Evolutionary conservation across 2,797 vertebrate genomes (phyloP), one percentile per base, ranked within the genome.

Genomic region (Clamator glandarius): DNA sequence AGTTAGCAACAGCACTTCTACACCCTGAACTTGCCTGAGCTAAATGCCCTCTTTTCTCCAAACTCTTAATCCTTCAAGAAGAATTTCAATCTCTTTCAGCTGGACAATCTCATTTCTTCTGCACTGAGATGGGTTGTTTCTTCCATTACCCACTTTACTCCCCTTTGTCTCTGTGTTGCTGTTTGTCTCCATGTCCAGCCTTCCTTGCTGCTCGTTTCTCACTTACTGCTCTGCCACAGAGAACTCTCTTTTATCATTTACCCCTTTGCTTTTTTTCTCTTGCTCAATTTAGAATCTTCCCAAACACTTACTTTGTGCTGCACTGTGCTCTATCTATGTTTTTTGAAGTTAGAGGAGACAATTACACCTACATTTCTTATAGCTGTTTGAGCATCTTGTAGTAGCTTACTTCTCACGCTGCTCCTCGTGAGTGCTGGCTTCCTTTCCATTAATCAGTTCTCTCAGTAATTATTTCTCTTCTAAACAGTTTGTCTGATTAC

Each of bases 401-500:
- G 62, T 46, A 33, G 44, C 69, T 62, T 86, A 17, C 80, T 51
- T 92, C 42, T 90, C 63, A 35, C 2, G 2, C 15, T 82, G 59
- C 15, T 55, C 55, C 92, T 92, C 78, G 96, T 90, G 89, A 94
- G 7, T 52, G 18, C 36, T 94, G 70, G 21, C 63, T 96, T 93
- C 84, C 63, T 87, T 76, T 92, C 63, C 35, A 51, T 79, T 87
- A 89, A 93, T 93, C 81, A 95, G n/a, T 62, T 92, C 39, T 73
- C 58, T 73, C 36, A 2, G 1, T 81, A 94, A 93, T 92, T 92
- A 90, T 82, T 90, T 90, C n/a, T 92, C 21, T 90, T 58, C 31
- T 75, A 92, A 93, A 96, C 96, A 81, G 96, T 57, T 73, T 90
- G 59, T 69, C 78, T 96, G 93, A 94, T 96, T 95, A 82, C 31